Evolutionary conservation across 35 echinoderm and acorn worm genomes (phyloP).

Genomic region (Heliocidaris erythrogramma): DNA sequence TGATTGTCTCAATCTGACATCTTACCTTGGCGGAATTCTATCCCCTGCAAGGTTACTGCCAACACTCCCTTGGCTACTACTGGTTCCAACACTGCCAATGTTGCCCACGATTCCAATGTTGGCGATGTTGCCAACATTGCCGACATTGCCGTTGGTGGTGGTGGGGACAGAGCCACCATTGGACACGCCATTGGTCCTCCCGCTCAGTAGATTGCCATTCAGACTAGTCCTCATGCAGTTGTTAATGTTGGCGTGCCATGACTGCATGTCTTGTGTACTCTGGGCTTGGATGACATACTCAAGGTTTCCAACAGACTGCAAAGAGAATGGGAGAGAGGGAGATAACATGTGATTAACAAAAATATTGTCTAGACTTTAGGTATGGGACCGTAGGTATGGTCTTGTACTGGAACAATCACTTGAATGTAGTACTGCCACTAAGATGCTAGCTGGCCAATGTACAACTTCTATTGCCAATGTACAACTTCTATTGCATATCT

Average conservation of each 20-base stretch:
- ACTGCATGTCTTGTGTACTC: conserved; percentile 88
- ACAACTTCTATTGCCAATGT: too few relatives aligned
- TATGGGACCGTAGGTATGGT: too few relatives aligned
- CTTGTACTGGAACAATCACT: too few relatives aligned
- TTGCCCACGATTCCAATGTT: background rate
- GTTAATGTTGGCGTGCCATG: conserved; percentile 83
- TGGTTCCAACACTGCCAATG: background rate
- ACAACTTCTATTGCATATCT: background rate
- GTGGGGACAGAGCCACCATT: background rate
- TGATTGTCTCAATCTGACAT: background rate
- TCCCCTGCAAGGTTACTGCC: background rate
- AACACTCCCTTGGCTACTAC: background rate
- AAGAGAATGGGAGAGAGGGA: conserved; percentile 24
- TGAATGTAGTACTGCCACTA: too few relatives aligned
- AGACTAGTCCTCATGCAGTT: conserved; percentile 65
- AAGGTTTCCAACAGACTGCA: conserved; percentile 84
- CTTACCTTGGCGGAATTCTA: background rate
- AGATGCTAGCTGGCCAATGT: too few relatives aligned
- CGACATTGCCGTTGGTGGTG: background rate
- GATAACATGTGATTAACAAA: too few relatives aligned
- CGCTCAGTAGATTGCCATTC: background rate
- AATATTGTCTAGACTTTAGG: too few relatives aligned
- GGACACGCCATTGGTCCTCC: background rate
- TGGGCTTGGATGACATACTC: conserved; percentile 93
- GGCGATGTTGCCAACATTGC: background rate